Evolutionary conservation across 2,888 invertebrate species (phyloP), one percentile per base, ranked within the genome.

Genomic region (Cephus pygmeus): DNA sequence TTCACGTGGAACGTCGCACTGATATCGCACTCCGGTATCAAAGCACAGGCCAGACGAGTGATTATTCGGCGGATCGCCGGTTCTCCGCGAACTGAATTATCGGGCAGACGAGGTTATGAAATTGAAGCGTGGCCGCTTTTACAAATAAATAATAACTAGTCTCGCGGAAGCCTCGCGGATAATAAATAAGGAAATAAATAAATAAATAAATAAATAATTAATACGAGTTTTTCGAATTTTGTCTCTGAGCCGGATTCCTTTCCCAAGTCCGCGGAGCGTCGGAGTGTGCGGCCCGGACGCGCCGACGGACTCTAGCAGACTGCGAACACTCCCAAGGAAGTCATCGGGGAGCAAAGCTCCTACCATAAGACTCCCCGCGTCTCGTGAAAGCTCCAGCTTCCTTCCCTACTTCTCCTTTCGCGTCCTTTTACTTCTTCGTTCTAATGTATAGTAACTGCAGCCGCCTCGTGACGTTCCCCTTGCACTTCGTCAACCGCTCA

Each of bases 281-380:
- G 12, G 71, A 31, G 4, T 30, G 31, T 33, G 79, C 79, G 81
- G 77, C 79, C 84, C 84, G 56, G 84, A 81, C 85, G 81, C 81
- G 79, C 76, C 85, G 85, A 82, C 86, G 85, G 82, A 79, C 85
- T 83, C 82, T 82, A 81, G 85, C 84, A 85, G 87, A 89, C 88
- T 89, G 87, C 84, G 79, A 81, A 77, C 73, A 76, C 75, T 69
- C 69, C 79, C 69, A 75, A 71, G 71, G 12, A 71, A 31, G 71
- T 71, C 34, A 31, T 34, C 33, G 15, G 71, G 33, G 71, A 31
- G 33, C 71, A 56, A 56, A 56, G 56, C 56, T 56, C 9, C 56
- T 56, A 56, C 56, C 56, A 23, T 0, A 9, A 6, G 56, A 23
- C 56, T 56, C 56, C 56, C 56, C 56, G 9, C 56, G 33, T 31